Evolutionary conservation across 2,888 invertebrate genomes (phyloP).

Genomic region (Blastobasis lacticolella): DNA sequence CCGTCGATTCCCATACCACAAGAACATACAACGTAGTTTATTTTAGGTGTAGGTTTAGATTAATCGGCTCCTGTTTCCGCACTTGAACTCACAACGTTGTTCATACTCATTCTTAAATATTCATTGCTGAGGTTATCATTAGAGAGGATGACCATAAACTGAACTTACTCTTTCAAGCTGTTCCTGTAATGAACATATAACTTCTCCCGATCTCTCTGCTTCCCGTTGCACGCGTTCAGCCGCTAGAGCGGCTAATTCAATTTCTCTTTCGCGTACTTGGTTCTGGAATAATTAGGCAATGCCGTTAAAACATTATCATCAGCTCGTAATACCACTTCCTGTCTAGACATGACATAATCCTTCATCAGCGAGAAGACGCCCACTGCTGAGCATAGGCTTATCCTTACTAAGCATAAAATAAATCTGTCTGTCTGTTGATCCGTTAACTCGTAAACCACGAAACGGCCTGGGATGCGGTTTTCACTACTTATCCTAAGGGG

Average conservation of each 20-base stretch:
- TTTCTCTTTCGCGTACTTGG: constrained; percentile 45
- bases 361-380: too few species aligned
- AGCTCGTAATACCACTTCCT: not conserved
- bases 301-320: not conserved
- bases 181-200: constrained; percentile 62
- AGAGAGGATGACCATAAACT: not conserved
- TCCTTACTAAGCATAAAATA: too few species aligned
- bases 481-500: too few species aligned
- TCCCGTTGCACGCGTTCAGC: constrained; percentile 53
- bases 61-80: too few species aligned
- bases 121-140: not conserved
- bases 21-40: too few species aligned
- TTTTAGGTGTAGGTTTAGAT: too few species aligned
- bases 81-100: not conserved
- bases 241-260: constrained; percentile 49
- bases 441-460: too few species aligned
- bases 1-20: too few species aligned
- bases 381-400: too few species aligned
- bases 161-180: constrained; percentile 60
- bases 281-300: constrained; percentile 21
- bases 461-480: too few species aligned
- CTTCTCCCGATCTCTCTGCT: constrained; percentile 50
- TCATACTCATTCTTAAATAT: not conserved
- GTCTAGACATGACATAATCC: too few species aligned
- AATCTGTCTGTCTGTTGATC: too few species aligned